phyloP scores from a whole-genome alignment of 1,140 invertebrate species.

The Sycobia sp. region DNA sequence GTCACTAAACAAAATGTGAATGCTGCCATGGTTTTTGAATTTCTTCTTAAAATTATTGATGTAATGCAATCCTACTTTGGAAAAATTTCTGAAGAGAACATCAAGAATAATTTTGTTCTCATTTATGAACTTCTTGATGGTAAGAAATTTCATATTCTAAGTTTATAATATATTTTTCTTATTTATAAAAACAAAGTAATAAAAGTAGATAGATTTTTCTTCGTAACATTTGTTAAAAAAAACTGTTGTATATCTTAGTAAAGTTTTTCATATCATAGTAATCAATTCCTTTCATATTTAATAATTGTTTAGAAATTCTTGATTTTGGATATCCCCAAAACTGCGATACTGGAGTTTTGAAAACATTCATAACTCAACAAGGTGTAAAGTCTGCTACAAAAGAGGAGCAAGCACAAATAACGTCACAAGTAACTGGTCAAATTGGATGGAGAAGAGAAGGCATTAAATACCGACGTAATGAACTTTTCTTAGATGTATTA shows the following conservation, averaged over 20 bases:
- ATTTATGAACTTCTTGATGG: conserved; percentile 99
- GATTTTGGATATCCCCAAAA: conserved; percentile 99
- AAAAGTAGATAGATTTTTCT: too few relatives aligned
- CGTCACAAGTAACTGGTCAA: conserved; percentile 98
- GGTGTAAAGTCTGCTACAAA: conserved; percentile 98
- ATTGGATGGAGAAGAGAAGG: conserved; percentile 99
- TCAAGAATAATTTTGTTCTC: conserved; percentile 99
- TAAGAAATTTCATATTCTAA: too few relatives aligned
- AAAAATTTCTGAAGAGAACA: conserved; percentile 99
- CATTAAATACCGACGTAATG: conserved; percentile 98
- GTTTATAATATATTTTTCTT: too few relatives aligned
- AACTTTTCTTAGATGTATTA: conserved; percentile 97
- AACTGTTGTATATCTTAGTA: too few relatives aligned
- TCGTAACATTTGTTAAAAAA: too few relatives aligned
- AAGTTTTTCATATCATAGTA: too few relatives aligned
- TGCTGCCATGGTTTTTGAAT: conserved; percentile 99
- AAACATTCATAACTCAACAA: conserved; percentile 99
- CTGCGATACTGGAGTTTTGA: conserved; percentile 97
- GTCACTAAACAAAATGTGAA: conserved; percentile 99
- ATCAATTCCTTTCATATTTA: too few relatives aligned
- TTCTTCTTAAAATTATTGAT: conserved; percentile 97
- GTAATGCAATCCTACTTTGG: conserved; percentile 99
- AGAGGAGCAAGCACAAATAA: conserved; percentile 99
- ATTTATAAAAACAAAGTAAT: too few relatives aligned
- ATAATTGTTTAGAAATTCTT: conserved; percentile 83